Evolutionary conservation across 2,797 vertebrate species (phyloP).

Genomic region (Pseudochirops cupreus): DNA sequence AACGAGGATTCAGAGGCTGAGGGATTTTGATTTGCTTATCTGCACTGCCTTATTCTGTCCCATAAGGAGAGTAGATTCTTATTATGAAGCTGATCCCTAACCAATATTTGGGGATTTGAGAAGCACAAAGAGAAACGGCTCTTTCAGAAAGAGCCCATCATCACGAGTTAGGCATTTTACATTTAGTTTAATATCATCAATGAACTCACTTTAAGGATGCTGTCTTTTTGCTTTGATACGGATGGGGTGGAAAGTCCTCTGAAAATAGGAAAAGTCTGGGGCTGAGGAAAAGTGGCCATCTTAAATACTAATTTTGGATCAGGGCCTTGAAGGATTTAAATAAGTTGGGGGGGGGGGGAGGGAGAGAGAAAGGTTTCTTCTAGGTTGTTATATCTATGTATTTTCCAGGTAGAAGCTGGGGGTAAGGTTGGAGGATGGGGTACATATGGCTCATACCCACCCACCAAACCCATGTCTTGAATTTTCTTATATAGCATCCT

Average conservation of each 20-base stretch:
- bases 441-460: not conserved
- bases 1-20: not conserved
- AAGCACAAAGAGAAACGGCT: not conserved
- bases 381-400: not conserved
- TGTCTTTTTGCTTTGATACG: not conserved
- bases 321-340: slow-evolving; percentile 8
- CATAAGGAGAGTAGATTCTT: not conserved
- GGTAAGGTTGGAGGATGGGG: not conserved
- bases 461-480: not conserved
- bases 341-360: slow-evolving; percentile 31
- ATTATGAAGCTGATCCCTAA: not conserved
- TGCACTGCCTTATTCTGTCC: not conserved
- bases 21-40: not conserved
- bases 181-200: not conserved
- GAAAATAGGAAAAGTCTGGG: slow-evolving; percentile 28
- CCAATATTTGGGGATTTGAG: not conserved
- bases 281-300: slow-evolving; percentile 3
- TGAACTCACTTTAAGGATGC: not conserved
- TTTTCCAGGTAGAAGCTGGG: not conserved
- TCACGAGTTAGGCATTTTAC: not conserved
- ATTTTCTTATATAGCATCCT: slow-evolving; percentile 1
- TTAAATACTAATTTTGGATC: slow-evolving; percentile 24
- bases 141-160: not conserved
- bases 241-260: not conserved
- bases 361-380: slow-evolving; percentile 1